Conservation (phyloP, 92 coral and sea anemone genomes). For the Galaxea fascicularis region DNA sequence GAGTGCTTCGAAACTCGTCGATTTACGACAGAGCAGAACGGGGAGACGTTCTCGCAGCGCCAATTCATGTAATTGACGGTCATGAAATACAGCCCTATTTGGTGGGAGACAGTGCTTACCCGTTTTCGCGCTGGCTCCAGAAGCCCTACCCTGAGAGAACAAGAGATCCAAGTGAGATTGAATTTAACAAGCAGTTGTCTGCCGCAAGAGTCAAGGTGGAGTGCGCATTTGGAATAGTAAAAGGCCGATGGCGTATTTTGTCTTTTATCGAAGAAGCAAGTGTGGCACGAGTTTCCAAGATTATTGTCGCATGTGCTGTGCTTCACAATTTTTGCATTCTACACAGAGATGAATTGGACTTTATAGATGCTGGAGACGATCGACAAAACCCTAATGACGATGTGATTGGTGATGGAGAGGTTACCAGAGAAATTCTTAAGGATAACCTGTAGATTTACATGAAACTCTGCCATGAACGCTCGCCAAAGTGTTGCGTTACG, state of each 20-base stretch:
- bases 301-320: constrained; percentile 54
- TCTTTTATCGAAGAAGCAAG: constrained; percentile 50
- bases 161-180: constrained; percentile 34
- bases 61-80: constrained; percentile 14
- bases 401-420: too few species aligned
- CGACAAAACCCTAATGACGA: constrained; percentile 30
- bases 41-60: neutral
- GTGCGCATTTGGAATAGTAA: constrained; percentile 37
- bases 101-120: too few species aligned
- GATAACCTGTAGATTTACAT: constrained; percentile 22
- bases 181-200: constrained; percentile 52
- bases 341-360: constrained; percentile 50
- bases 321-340: constrained; percentile 58
- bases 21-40: constrained; percentile 11
- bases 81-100: constrained; percentile 13
- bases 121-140: constrained; percentile 58
- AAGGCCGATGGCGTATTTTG: constrained; percentile 24
- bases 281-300: constrained; percentile 54
- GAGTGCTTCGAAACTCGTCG: neutral
- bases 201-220: constrained; percentile 36
- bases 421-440: too few species aligned
- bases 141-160: constrained; percentile 43
- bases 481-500: constrained; percentile 19
- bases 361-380: constrained; percentile 22
- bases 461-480: constrained; percentile 31